Percentiles rank a stretch among this genome's conserved stretches.
phyloP scores from a whole-genome alignment of 1,140 invertebrate species.

The Stratiolaelaps scimitus region DNA sequence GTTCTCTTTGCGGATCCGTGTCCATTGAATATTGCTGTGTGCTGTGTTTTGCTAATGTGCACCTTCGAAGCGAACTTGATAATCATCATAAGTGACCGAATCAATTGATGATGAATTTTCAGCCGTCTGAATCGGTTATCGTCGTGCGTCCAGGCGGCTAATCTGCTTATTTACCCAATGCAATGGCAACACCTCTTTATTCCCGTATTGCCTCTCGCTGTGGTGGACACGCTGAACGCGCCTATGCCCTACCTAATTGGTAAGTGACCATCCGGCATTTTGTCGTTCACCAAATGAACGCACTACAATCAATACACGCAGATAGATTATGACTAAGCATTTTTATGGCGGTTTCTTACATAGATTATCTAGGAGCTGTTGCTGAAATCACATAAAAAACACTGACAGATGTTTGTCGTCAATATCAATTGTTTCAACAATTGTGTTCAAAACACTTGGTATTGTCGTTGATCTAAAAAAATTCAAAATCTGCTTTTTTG shows the following conservation, averaged over 20 bases:
- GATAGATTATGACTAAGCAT: neutral
- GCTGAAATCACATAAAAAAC: too few relatives aligned
- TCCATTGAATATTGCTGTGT: too few relatives aligned
- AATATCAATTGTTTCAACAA: too few relatives aligned
- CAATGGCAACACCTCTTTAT: conserved; percentile 94
- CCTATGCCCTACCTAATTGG: conserved; percentile 93
- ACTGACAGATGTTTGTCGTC: too few relatives aligned
- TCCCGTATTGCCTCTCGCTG: conserved; percentile 68
- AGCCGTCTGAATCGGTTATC: conserved; percentile 59
- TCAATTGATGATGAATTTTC: neutral
- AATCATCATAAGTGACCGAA: too few relatives aligned
- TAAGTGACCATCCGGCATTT: conserved; percentile 37
- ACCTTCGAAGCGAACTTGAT: too few relatives aligned
- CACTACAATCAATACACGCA: neutral
- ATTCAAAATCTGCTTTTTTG: too few relatives aligned
- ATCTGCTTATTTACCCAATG: conserved; percentile 88
- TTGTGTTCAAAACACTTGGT: too few relatives aligned
- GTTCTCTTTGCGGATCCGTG: too few relatives aligned
- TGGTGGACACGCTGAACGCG: conserved; percentile 75
- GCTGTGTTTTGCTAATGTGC: too few relatives aligned
- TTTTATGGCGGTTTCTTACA: neutral
- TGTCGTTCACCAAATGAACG: neutral
- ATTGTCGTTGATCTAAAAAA: too few relatives aligned
- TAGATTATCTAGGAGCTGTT: too few relatives aligned
- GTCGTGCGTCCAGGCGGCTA: conserved; percentile 83